Evolutionary conservation across 2,888 invertebrate genomes (phyloP), one percentile per base, ranked within the genome.

Genomic region (Acanthacorydalis orientalis): DNA sequence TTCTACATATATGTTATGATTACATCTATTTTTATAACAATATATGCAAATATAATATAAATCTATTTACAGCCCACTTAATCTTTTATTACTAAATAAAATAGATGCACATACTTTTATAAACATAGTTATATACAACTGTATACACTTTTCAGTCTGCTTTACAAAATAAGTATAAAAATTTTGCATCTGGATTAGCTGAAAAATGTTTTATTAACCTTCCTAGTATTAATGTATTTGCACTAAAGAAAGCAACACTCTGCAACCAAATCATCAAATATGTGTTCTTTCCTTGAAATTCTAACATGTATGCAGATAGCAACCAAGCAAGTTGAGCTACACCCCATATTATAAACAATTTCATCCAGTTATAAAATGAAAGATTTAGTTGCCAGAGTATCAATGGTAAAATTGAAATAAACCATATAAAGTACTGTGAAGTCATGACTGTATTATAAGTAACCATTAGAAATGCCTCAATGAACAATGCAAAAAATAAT

Each of bases 361-460:
- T 55, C 1, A 75, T 48, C 0, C 74, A 70, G 48, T 67, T 64
- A 9, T 61, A 63, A 7, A 68, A 57, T 3, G 72, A 65, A 50
- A 82, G 67, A 51, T 71, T 70, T 31, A 91, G 73, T 57, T 78
- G 76, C 53, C 85, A 83, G 1, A 83, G 65, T 49, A 86, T 79
- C 16, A 92, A 59, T 0, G 98, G 97, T 14, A 97, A 64, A 7
- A 97, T 64, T 1, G 89, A 84, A 49, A 97, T 65, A 60, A 92
- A 93, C 98, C 98, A 98, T 44, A 97, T 75, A 56, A 95, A 95
- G 62, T 96, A 96, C 60, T 96, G 98, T 6, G 96, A 93, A 0
- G 98, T 98, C 60, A 93, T 77, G 0, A 98, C 97, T 55, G 90
- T 86, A 67, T 98, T 99, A 58, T 86, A 93, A 2, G 84, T 78